Conservation (phyloP, 2,888 invertebrate genomes). For the Lumbricus terrestris region DNA sequence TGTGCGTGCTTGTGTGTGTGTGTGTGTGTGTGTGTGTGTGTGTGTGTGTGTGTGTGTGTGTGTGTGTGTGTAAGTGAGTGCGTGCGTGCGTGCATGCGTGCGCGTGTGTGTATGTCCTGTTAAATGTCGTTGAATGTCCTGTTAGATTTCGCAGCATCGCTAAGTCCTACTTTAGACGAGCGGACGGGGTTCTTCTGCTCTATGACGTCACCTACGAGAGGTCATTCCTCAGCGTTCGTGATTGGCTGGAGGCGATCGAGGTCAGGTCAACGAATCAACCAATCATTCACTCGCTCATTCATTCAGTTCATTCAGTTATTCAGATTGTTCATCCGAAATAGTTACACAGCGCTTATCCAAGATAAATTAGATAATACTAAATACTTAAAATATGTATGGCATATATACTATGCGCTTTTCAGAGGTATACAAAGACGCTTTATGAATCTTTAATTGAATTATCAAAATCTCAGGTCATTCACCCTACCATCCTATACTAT, state of each 20-base stretch:
- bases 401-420: too few relatives aligned
- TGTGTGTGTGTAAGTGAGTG: background rate
- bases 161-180: slow-evolving; percentile 67
- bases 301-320: background rate
- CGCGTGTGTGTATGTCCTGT: too few relatives aligned
- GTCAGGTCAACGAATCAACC: slow-evolving; percentile 47
- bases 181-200: slow-evolving; percentile 66
- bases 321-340: background rate
- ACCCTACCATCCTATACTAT: background rate
- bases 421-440: too few relatives aligned
- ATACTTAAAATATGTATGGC: too few relatives aligned
- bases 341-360: background rate
- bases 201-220: slow-evolving; percentile 67
- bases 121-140: slow-evolving; percentile 60
- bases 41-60: too few relatives aligned
- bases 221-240: slow-evolving; percentile 65
- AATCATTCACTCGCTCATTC: background rate
- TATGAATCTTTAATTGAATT: too few relatives aligned
- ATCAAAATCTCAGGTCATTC: background rate
- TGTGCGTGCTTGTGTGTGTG: too few relatives aligned
- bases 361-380: too few relatives aligned
- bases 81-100: too few relatives aligned
- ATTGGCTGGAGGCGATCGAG: slow-evolving; percentile 66
- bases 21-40: too few relatives aligned
- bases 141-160: slow-evolving; percentile 65